phyloP scores from a whole-genome alignment of 2,113 vertebrate genomes.

The Camelus bactrianus region DNA sequence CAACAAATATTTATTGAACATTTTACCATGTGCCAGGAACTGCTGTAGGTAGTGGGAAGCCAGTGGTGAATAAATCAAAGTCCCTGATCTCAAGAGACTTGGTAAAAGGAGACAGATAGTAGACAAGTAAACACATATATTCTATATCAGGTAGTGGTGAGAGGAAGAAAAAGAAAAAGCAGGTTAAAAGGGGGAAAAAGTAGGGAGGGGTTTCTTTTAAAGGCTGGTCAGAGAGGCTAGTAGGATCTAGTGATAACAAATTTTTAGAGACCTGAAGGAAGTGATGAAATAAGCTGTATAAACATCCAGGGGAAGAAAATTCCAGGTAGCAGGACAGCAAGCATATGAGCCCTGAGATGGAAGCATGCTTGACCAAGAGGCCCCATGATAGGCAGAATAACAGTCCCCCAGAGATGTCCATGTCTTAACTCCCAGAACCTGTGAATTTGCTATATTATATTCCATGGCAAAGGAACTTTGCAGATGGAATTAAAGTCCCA shows the following conservation, averaged over 20 bases:
- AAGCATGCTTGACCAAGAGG: not conserved
- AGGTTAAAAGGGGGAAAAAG: not conserved
- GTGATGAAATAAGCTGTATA: not conserved
- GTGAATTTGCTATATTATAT: not conserved
- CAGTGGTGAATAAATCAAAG: constrained; percentile 13
- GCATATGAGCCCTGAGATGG: not conserved
- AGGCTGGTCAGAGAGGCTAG: not conserved
- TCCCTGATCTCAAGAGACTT: not conserved
- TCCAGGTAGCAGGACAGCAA: not conserved
- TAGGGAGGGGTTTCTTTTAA: not conserved
- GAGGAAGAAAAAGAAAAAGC: not conserved
- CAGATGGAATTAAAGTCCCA: not conserved
- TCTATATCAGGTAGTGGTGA: not conserved
- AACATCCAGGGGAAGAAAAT: constrained; percentile 12
- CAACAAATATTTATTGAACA: constrained; percentile 49
- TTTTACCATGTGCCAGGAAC: constrained; percentile 26
- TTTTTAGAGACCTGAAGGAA: not conserved
- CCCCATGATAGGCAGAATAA: not conserved
- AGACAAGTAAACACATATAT: constrained; percentile 8
- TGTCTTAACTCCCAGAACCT: not conserved
- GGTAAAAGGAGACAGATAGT: not conserved
- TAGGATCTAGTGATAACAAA: not conserved
- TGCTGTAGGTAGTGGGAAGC: not conserved
- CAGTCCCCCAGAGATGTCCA: not conserved
- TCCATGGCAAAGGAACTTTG: not conserved